Percentiles rank a stretch among this genome's conserved stretches.
phyloP scores from a whole-genome alignment of 2,888 invertebrate genomes.

The Ptychoptera albimana region DNA sequence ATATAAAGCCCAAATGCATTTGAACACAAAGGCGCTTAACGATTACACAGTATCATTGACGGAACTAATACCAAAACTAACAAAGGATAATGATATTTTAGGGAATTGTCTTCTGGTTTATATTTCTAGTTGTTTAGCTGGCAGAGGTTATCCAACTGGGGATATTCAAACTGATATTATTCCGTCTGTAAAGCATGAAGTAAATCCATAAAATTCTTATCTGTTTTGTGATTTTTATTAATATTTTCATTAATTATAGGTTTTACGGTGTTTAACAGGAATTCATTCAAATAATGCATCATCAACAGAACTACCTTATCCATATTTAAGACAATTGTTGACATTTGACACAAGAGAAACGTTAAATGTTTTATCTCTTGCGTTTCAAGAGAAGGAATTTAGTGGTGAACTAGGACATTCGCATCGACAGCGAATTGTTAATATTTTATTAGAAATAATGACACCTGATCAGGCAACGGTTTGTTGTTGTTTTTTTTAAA shows the following conservation, averaged over 20 bases:
- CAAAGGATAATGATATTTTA: slow-evolving; percentile 36
- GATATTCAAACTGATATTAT: slow-evolving; percentile 46
- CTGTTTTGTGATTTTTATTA: not conserved
- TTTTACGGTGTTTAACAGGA: slow-evolving; percentile 51
- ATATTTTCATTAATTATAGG: slow-evolving; percentile 12
- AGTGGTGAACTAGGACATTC: slow-evolving; percentile 51
- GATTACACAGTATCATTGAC: slow-evolving; percentile 62
- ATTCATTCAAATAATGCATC: slow-evolving; percentile 46
- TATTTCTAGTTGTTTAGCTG: slow-evolving; percentile 74
- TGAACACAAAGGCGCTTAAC: slow-evolving; percentile 58
- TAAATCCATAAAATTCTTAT: not conserved
- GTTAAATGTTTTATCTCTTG: slow-evolving; percentile 67
- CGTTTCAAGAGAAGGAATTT: slow-evolving; percentile 69
- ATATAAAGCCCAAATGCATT: slow-evolving; percentile 39
- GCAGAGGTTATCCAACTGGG: slow-evolving; percentile 65
- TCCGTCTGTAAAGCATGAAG: slow-evolving; percentile 52
- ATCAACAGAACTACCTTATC: slow-evolving; percentile 48
- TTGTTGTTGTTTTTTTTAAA: slow-evolving; percentile 19
- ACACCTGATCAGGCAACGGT: slow-evolving; percentile 48
- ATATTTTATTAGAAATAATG: slow-evolving; percentile 62
- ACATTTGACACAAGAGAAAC: slow-evolving; percentile 74
- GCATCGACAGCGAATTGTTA: slow-evolving; percentile 59
- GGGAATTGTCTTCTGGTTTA: slow-evolving; percentile 78
- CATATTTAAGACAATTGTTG: slow-evolving; percentile 55
- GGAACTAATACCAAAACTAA: slow-evolving; percentile 41